Base-by-base conservation (phyloP, 2,797 vertebrate genomes). In the Lophius americanus region DNA sequence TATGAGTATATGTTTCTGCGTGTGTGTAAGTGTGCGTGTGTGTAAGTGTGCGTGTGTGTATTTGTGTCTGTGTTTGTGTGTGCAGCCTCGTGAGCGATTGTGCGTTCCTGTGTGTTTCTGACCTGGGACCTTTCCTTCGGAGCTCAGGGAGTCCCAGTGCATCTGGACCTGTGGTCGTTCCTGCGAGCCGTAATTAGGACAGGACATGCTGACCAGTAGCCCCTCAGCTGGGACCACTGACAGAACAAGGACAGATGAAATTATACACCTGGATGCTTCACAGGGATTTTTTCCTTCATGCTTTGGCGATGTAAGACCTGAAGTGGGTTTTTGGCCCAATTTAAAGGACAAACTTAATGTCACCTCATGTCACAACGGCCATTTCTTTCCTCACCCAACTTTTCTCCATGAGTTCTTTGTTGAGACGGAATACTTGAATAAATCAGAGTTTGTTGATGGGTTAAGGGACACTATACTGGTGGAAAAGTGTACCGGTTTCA, bases 191-290 rank as follows among this genome's bases (percentile, higher is more conserved):
- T 90, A 91, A 91, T 91, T 89, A 89, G 82, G 84, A 85, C 83
- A 85, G 79, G 88, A 81, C 85, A 72, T 63, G 76, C 64, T 85
- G 83, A 86, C 86, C 83, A 88, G 79, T 63, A 58, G 51, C 70
- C 68, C 65, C 76, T 88, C 85, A 84, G 81, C 79, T 86, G 81
- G 85, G 82, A 85, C 67, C 73, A 63, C 60, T 89, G 88, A 88
- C 85, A 87, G 87, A 88, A 89, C 85, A 86, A 89, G 86, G 87
- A 83, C 84, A 76, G 79, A 88, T 80, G 79, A 85, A 82, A 86
- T 82, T 77, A 81, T 82, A 81, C 84, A 86, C 81, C 79, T 81
- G 69, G 73, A 81, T 62, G 61, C 79, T 83, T 81, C 73, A 61
- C 33, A 23, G 14, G 39, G 6, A 55, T 70, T 68, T 57, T 13